Evolutionary conservation across 2,113 vertebrate genomes (phyloP).

Genomic region (Nymphicus hollandicus): DNA sequence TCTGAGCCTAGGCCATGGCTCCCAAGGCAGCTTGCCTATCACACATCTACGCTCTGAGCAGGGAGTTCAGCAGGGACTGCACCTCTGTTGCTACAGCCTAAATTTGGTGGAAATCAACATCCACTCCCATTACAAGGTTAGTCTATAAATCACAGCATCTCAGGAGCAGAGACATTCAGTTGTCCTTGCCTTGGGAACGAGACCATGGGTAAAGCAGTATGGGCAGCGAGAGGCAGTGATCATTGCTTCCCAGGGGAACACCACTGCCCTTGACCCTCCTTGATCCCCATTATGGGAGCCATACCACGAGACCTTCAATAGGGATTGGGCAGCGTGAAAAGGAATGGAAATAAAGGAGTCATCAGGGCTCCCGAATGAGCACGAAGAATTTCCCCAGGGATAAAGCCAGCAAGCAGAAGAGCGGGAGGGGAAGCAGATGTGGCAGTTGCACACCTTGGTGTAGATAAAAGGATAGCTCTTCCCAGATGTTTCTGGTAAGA

Average conservation of each 20-base stretch:
- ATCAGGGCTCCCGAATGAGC: background rate
- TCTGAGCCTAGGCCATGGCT: background rate
- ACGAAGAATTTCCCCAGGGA: background rate
- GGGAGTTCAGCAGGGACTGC: background rate
- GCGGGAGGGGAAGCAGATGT: background rate
- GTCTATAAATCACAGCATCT: background rate
- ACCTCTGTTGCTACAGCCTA: background rate
- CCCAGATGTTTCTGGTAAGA: background rate
- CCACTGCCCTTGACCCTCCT: slow-evolving; percentile 20
- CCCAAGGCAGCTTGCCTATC: background rate
- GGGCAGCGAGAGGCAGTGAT: background rate
- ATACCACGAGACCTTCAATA: background rate
- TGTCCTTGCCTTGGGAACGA: background rate
- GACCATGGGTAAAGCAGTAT: rapidly evolving
- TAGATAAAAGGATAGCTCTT: background rate
- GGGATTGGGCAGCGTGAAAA: background rate
- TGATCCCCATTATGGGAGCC: background rate
- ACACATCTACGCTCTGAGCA: too few relatives aligned
- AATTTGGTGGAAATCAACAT: background rate
- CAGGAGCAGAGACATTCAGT: background rate
- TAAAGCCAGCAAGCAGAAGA: background rate
- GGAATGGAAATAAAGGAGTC: slow-evolving; percentile 6
- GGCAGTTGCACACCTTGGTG: background rate
- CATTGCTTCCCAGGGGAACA: background rate
- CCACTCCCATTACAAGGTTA: background rate